Conservation (phyloP, 1,140 invertebrate species). For the Liolophura sinensis region DNA sequence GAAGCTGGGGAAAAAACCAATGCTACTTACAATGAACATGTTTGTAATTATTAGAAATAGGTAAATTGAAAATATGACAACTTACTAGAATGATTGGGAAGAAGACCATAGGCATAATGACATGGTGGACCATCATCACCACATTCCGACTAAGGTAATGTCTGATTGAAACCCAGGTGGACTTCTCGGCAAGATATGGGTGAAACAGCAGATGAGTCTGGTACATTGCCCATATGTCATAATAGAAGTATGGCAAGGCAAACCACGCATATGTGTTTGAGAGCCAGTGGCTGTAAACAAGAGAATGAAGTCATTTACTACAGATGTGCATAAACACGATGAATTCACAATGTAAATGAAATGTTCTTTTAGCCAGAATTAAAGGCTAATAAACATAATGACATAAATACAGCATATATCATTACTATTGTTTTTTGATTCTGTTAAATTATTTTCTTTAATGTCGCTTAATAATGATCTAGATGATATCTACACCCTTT, state of each 20-base stretch:
- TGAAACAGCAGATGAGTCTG: conserved; percentile 31
- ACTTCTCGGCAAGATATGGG: conserved; percentile 25
- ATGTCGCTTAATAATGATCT: no score
- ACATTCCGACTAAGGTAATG: conserved; percentile 66
- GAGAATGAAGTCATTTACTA: conserved; percentile 3
- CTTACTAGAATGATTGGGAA: conserved; percentile 42
- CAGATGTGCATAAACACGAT: neutral
- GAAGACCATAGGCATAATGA: conserved; percentile 63
- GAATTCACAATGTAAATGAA: no score
- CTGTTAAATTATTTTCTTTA: no score
- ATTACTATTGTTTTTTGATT: no score
- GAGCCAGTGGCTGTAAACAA: conserved; percentile 64
- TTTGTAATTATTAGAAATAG: no score
- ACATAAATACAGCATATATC: no score
- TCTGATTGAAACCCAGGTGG: conserved; percentile 28
- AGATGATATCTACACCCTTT: no score
- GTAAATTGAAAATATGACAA: conserved; percentile 1
- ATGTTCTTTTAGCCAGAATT: no score
- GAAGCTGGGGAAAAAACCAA: no score
- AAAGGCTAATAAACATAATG: no score
- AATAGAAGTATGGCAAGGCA: conserved; percentile 75
- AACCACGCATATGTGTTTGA: conserved; percentile 77
- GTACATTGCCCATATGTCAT: conserved; percentile 70
- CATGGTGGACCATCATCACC: conserved; percentile 73
- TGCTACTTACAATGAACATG: no score